These are phyloP conservation scores for honey bee (Apis mellifera) DNA, from an alignment of 1,140 invertebrate genomes.

Conservation along the genomic window Amel_HAv3.1 CM009934.2:13270501-13271000, in stretches of 20 bases:
- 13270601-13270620: slow-evolving; percentile 17
- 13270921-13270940: slow-evolving; percentile 55
- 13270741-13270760: no score
- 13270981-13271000: slow-evolving; percentile 78
- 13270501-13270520: slow-evolving; percentile 60
- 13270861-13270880: neutral
- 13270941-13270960: slow-evolving; percentile 75
- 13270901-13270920: slow-evolving; percentile 11
- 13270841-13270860: neutral
- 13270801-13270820: neutral
- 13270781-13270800: slow-evolving; percentile 29
- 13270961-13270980: slow-evolving; percentile 78
- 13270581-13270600: slow-evolving; percentile 32
- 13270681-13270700: neutral
- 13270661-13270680: neutral
- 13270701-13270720: no score
- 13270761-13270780: neutral
- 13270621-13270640: neutral
- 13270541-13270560: slow-evolving; percentile 55
- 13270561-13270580: no score
- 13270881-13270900: slow-evolving; percentile 41
- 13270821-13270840: neutral
- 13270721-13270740: no score
- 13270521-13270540: slow-evolving; percentile 60
- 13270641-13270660: neutral